Evolutionary conservation across 2,888 invertebrate species (phyloP).

Genomic region (Drosophila hawaiiensis): DNA sequence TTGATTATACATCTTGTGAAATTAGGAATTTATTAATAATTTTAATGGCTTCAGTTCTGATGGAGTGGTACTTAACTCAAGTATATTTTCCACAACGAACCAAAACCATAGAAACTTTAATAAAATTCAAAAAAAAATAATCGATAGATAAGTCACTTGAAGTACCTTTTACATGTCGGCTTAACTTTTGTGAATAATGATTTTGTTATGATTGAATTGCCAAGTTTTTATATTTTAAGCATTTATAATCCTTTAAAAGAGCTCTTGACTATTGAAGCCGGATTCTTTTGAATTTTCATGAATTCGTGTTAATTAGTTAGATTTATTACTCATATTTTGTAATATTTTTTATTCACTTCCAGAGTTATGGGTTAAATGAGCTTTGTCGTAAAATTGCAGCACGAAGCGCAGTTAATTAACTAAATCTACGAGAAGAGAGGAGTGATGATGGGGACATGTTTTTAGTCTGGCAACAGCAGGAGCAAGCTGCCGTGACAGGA

Average conservation of each 20-base stretch:
- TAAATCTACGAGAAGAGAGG: background rate
- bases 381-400: conserved; percentile 5
- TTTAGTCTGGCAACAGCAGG: conserved; percentile 11
- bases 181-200: background rate
- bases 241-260: background rate
- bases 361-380: background rate
- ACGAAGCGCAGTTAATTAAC: conserved; percentile 31
- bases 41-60: background rate
- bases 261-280: background rate
- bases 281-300: background rate
- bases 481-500: conserved; percentile 12
- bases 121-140: background rate
- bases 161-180: background rate
- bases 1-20: background rate
- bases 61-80: background rate
- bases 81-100: background rate
- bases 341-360: background rate
- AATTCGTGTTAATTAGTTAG: background rate
- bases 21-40: background rate
- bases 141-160: background rate
- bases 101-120: background rate
- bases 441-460: background rate
- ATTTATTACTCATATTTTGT: background rate
- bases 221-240: too few relatives aligned
- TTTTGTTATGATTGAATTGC: background rate